Percentiles rank a stretch among this genome's conserved stretches.
Evolutionary conservation across 2,888 invertebrate species (phyloP).

Genomic region (Dioctria linearis): DNA sequence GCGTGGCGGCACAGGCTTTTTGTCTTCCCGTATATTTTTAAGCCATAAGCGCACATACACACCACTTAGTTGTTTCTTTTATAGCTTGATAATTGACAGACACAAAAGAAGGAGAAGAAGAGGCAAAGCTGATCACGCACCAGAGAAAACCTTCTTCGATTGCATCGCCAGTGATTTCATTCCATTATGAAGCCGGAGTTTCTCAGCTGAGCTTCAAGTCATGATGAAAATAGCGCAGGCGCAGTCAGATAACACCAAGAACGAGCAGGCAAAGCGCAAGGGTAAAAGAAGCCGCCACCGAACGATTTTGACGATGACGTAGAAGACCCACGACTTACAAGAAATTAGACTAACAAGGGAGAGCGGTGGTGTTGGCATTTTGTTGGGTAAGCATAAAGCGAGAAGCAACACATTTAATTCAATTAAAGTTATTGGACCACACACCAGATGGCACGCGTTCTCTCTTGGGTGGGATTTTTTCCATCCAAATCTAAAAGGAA

Average conservation of each 20-base stretch:
- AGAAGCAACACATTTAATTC: slow-evolving; percentile 63
- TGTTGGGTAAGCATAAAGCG: slow-evolving; percentile 59
- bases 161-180: too few species aligned
- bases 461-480: slow-evolving; percentile 61
- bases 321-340: slow-evolving; percentile 47
- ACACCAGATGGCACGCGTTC: slow-evolving; percentile 83
- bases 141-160: not conserved
- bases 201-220: not conserved
- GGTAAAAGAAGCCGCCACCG: slow-evolving; percentile 18
- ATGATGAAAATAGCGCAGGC: slow-evolving; percentile 1
- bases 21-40: slow-evolving; percentile 8
- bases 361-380: slow-evolving; percentile 55
- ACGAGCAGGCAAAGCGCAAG: not conserved
- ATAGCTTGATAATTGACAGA: not conserved
- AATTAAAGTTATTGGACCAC: slow-evolving; percentile 78
- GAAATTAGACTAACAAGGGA: slow-evolving; percentile 54
- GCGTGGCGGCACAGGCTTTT: slow-evolving; percentile 4
- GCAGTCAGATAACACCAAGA: not conserved
- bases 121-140: not conserved
- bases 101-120: not conserved
- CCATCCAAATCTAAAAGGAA: not conserved
- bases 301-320: slow-evolving; percentile 35
- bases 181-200: not conserved
- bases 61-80: too few species aligned
- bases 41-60: not conserved